Base-by-base conservation (phyloP, 2,113 vertebrate species). In the Rissa tridactyla region DNA sequence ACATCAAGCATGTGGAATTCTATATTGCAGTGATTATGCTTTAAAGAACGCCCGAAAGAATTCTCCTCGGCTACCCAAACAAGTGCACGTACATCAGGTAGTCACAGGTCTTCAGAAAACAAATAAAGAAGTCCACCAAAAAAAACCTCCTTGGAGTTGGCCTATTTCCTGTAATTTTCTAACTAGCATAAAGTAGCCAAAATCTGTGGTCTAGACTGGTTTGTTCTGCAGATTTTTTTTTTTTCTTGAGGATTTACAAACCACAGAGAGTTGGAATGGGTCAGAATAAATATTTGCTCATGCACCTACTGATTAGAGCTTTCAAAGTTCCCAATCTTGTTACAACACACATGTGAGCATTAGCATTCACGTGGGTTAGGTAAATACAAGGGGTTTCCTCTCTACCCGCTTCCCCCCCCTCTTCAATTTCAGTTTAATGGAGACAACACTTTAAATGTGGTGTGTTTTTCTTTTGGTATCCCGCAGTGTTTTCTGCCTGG, bases 201-300 rank as follows among this genome's bases (percentile, higher is more conserved):
- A 95, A 96, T 96, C 96, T 92, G 64, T 95, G 94, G 91, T 97
- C 91, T 95, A 95, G 91, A 92, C 88, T 85, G 42, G 83, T 97
- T 96, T 95, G 94, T 97, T 98, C 96, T 97, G 91, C 86, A 95
- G 87, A 58, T 15, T 96, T 93, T 88, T 96, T 97, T 90, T 79
- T 91, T 90, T 86, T 29, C 78, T 68, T 55, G 57, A 95, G 90
- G 91, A 94, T 97, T 98, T 97, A 93, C 72, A 97, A 97, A 97
- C 90, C 95, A 86, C 72, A 88, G 91, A 97, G 93, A 93, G 87
- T 81, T 95, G 91, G 83, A 96, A 92, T 82, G 64, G 62, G 96
- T 97, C 87, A 97, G 96, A 95, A 90, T 83, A 96, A 96, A 96
- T 97, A 98, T 96, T 96, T 95, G 91, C 60, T 76, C 42, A 23